A percentile compares a stretch with the other conserved stretches of the same genome.
These are phyloP conservation scores for Anarhynchus alexandrinus DNA, from an alignment of 2,113 vertebrate genomes.

Conservation along the genomic window DNA sequence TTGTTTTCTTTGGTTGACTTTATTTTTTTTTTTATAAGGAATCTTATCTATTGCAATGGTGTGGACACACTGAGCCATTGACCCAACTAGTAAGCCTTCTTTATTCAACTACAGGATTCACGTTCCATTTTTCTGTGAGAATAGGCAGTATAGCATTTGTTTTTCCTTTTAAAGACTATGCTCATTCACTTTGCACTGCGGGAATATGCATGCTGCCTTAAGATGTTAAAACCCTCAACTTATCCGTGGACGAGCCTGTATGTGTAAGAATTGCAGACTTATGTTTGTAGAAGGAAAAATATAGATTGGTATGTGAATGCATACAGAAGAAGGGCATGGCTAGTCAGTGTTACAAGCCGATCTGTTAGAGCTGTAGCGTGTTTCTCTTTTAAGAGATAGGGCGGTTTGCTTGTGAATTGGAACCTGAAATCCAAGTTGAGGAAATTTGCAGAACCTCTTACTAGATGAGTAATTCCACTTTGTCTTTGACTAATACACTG, in stretches of 20 bases:
- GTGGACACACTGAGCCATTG: not conserved
- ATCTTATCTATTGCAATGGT: not conserved
- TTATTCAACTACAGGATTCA: not conserved
- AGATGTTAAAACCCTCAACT: not conserved
- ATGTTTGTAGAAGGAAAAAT: not conserved
- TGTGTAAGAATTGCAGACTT: not conserved
- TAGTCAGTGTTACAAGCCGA: not conserved
- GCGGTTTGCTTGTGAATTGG: not conserved
- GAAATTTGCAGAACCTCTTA: not conserved
- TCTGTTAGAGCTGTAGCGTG: not conserved
- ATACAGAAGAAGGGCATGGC: accelerated
- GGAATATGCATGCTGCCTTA: not conserved
- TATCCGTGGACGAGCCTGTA: not conserved
- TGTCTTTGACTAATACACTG: not conserved
- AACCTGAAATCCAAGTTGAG: not conserved
- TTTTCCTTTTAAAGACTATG: not conserved
- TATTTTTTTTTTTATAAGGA: not conserved
- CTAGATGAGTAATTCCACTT: not conserved
- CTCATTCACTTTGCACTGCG: not conserved
- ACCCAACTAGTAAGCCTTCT: not conserved
- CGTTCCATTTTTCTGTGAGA: not conserved
- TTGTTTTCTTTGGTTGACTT: not conserved
- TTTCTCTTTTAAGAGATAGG: not conserved
- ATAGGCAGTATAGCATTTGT: not conserved
- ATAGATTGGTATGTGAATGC: not conserved